phyloP scores from a whole-genome alignment of 2,797 vertebrate species.

The Acrossocheilus wenchowensis region DNA sequence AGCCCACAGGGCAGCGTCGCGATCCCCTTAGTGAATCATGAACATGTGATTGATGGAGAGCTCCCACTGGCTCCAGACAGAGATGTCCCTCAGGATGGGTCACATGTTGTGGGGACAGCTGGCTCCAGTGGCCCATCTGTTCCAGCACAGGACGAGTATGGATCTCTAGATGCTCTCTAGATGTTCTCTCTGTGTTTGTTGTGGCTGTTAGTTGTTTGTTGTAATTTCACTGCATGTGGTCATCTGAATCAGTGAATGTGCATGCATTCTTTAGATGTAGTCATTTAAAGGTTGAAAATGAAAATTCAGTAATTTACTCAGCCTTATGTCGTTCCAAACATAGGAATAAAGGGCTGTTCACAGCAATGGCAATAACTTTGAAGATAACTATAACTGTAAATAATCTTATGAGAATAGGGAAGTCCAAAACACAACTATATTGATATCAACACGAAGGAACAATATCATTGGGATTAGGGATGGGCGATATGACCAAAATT shows the following conservation, averaged over 20 bases:
- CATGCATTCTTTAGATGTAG: neutral
- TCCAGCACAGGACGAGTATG: constrained; percentile 95
- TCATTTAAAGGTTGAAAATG: neutral
- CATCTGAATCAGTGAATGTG: constrained; percentile 5
- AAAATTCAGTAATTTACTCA: neutral
- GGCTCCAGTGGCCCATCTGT: constrained; percentile 80
- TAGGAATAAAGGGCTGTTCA: neutral
- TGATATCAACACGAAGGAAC: neutral
- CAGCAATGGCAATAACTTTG: neutral
- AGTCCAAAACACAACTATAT: neutral
- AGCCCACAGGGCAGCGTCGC: constrained; percentile 82
- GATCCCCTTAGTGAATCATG: constrained; percentile 84
- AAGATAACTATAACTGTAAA: neutral
- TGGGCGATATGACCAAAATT: too few relatives aligned
- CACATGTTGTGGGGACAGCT: constrained; percentile 89
- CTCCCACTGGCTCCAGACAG: constrained; percentile 90
- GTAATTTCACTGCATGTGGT: constrained; percentile 11
- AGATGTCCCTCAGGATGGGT: constrained; percentile 92
- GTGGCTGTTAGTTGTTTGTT: constrained; percentile 12
- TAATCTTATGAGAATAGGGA: neutral
- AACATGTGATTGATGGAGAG: constrained; percentile 91
- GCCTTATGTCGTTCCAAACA: neutral
- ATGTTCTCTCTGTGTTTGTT: constrained; percentile 64
- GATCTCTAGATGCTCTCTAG: constrained; percentile 84
- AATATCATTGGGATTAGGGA: too few relatives aligned